Conservation (phyloP, 2,113 vertebrate species). For the Python bivittatus region DNA sequence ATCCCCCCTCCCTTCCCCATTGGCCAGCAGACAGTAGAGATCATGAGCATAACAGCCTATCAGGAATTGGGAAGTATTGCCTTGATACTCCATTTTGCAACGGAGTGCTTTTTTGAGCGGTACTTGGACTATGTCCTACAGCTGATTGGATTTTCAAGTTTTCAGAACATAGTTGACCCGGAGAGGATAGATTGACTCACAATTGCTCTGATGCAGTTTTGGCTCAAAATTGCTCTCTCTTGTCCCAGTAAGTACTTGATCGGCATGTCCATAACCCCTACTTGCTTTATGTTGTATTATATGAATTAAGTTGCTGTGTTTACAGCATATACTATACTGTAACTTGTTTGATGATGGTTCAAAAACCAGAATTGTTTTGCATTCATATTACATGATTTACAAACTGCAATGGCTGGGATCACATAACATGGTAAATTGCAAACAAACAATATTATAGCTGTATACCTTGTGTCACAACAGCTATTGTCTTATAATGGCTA, state of each 20-base stretch:
- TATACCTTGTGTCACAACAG: not conserved
- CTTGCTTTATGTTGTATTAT: not conserved
- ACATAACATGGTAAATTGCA: not conserved
- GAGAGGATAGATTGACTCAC: not conserved
- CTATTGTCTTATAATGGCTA: not conserved
- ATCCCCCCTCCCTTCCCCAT: not conserved
- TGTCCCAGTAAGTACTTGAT: not conserved
- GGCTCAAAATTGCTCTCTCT: too few relatives aligned
- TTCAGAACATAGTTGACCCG: not conserved
- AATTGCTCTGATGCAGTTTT: not conserved
- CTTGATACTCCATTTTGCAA: not conserved
- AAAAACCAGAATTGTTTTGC: not conserved
- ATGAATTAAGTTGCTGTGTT: not conserved
- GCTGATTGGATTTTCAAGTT: not conserved
- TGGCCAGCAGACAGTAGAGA: not conserved
- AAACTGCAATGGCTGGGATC: not conserved
- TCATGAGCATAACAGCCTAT: not conserved
- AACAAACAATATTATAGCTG: not conserved
- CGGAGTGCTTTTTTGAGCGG: not conserved
- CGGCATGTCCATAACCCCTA: not conserved
- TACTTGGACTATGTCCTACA: not conserved
- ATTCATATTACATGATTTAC: not conserved
- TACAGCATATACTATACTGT: not conserved
- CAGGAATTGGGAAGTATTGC: not conserved
- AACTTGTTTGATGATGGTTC: not conserved